Percentiles rank a stretch among this genome's conserved stretches.
Evolutionary conservation across 2,113 vertebrate species (phyloP).

Genomic region (Leucoraja erinaceus): DNA sequence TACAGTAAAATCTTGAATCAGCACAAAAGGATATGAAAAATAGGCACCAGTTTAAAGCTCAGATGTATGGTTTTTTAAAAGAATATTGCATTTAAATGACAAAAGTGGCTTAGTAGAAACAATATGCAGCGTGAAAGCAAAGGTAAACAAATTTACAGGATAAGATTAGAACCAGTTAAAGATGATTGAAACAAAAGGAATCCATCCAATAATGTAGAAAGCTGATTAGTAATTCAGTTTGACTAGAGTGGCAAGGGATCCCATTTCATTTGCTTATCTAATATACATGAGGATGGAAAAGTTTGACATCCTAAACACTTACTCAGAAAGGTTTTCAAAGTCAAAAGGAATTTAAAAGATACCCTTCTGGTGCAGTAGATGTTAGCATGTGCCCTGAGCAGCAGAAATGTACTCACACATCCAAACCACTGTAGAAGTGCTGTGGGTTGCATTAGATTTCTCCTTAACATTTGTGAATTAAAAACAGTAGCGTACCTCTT

Average conservation of each 20-base stretch:
- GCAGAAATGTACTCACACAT: neutral
- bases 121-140: neutral
- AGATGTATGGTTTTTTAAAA: neutral
- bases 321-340: constrained; percentile 12
- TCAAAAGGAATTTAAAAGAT: neutral
- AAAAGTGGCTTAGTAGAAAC: neutral
- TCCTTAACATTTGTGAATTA: neutral
- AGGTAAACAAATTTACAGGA: neutral
- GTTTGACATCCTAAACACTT: constrained; percentile 7
- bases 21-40: neutral
- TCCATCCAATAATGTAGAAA: neutral
- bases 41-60: neutral
- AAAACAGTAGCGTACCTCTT: neutral
- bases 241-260: constrained; percentile 11
- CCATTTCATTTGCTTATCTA: neutral
- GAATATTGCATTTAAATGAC: neutral
- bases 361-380: neutral
- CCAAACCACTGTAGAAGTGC: neutral
- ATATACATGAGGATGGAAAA: constrained; percentile 24
- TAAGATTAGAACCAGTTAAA: neutral
- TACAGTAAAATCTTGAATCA: neutral
- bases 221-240: constrained; percentile 17
- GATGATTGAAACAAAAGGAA: neutral
- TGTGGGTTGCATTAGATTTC: neutral
- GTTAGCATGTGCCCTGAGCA: neutral